Base-by-base conservation (phyloP, 35 echinoderm and acorn worm genomes). In the Apostichopus japonicus region DNA sequence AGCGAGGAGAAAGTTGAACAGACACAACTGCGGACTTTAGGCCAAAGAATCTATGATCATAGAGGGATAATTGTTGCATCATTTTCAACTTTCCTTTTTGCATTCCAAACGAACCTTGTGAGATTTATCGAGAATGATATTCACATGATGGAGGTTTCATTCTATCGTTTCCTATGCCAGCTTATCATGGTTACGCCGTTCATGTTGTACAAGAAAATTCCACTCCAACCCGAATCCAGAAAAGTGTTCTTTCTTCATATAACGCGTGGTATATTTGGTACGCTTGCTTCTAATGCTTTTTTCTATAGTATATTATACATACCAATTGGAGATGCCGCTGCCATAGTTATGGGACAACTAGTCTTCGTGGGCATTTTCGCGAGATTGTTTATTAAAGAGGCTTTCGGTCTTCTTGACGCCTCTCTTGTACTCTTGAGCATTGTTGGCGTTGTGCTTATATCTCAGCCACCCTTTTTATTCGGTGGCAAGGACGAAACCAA, bases 101-200 rank as follows among this genome's bases (percentile, higher is more conserved):
- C 81, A 19, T 59, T 84, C 6, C 81, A 84, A 84, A 84, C 54
- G n/a, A 54, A 58, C 6, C 54, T 84, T 23, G 9, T 84, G 7
- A 84, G 81, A 84, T 84, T 58, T 16, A 21, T 84, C 9, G 81
- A 84, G 24, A 51, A 84, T 24, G 81, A 84, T 57, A 6, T 84
- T 5, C 81, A 84, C 23, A 23, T 84, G 8, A 84, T 84, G 81
- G 81, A 84, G 13, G 11, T 58, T 15, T 84, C 81, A 24, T 84
- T 84, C 81, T 55, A n/a, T 14, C 54, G 81, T 23, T 84, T 9
- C 51, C 3, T 84, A 10, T 84, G 56, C 54, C 81, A 57, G 16
- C 14, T n/a, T 6, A 17, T 58, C 6, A 19, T 84, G 1, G 17
- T 84, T n/a, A 84, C 24, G 8, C 81, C 81, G 21, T 17, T 57